Evolutionary conservation across 2,797 vertebrate species (phyloP).

Genomic region (Protosalanx chinensis): DNA sequence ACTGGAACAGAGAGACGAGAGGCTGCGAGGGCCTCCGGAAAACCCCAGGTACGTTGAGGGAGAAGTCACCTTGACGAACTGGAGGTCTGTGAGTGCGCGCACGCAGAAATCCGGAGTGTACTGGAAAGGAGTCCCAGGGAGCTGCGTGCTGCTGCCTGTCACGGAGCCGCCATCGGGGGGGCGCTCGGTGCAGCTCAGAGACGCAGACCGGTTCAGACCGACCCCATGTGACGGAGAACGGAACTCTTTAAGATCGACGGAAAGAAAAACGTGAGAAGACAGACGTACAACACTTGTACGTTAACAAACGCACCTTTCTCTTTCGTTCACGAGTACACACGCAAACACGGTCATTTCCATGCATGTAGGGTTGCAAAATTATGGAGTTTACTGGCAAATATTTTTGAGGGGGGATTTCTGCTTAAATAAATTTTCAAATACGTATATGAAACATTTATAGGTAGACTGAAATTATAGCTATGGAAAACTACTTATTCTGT

Average conservation of each 20-base stretch:
- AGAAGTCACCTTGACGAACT: constrained; percentile 87
- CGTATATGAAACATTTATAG: too few relatives aligned
- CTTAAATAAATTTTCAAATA: too few relatives aligned
- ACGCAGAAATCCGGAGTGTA: constrained; percentile 93
- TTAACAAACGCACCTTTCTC: not conserved
- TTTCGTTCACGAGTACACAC: not conserved
- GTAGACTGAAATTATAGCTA: too few relatives aligned
- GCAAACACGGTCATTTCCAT: not conserved
- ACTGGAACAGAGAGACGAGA: too few relatives aligned
- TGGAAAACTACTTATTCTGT: too few relatives aligned
- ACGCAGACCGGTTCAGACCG: constrained; percentile 86
- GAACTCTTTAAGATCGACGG: constrained; percentile 71
- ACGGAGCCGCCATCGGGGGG: constrained; percentile 65
- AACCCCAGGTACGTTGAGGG: not conserved
- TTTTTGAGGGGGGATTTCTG: too few relatives aligned
- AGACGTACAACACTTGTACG: not conserved
- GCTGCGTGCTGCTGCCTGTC: constrained; percentile 79
- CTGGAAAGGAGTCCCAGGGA: constrained; percentile 70
- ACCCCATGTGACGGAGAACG: constrained; percentile 83
- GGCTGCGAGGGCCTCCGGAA: not conserved
- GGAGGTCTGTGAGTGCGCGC: constrained; percentile 85
- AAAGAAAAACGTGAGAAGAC: constrained; percentile 20
- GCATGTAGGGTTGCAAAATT: constrained; percentile 10
- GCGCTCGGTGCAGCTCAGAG: constrained; percentile 84
- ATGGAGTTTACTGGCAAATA: too few relatives aligned